Conservation (phyloP, 2,113 vertebrate genomes). For the Mustelus asterias region DNA sequence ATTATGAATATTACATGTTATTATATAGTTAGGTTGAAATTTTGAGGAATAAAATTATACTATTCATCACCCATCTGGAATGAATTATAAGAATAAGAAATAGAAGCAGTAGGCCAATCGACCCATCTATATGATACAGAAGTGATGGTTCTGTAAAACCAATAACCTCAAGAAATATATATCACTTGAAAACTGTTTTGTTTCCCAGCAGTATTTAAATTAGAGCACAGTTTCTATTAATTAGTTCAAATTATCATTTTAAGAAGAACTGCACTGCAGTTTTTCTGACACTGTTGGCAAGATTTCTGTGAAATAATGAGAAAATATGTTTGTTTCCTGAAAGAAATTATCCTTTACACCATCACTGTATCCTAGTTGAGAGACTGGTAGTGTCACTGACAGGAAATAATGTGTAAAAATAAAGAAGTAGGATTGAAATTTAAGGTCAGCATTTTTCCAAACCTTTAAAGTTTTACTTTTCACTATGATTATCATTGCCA, state of each 20-base stretch:
- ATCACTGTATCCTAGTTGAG: neutral
- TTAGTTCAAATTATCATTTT: neutral
- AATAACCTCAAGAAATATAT: neutral
- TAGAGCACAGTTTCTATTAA: neutral
- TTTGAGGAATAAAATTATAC: neutral
- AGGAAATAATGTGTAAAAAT: neutral
- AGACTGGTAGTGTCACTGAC: neutral
- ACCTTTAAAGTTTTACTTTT: neutral
- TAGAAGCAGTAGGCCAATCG: no score
- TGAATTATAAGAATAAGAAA: neutral
- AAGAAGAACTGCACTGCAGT: neutral
- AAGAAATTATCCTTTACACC: neutral
- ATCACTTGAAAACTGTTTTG: neutral
- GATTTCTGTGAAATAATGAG: neutral
- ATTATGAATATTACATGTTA: neutral
- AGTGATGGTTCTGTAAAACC: neutral
- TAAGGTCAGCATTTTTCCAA: neutral
- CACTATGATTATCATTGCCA: neutral
- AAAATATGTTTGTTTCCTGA: neutral
- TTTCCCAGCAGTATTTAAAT: neutral
- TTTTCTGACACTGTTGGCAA: neutral
- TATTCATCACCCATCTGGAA: neutral
- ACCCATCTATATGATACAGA: neutral
- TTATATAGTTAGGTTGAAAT: neutral
- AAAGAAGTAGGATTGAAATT: neutral